phyloP scores from a whole-genome alignment of 2,888 invertebrate species.

The Agrochola macilenta region DNA sequence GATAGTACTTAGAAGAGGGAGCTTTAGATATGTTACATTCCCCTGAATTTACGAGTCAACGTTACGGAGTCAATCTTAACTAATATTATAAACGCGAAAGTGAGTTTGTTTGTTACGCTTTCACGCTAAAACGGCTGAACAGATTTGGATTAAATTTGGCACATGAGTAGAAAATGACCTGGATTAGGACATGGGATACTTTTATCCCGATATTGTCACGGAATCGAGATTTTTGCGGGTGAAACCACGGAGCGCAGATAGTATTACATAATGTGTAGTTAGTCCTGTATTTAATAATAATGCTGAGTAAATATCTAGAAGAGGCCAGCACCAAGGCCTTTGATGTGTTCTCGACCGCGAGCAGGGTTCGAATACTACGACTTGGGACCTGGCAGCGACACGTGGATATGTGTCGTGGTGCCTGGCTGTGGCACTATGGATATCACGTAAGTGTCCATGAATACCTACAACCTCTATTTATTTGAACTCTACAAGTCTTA shows the following conservation, averaged over 20 bases:
- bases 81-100: too few species aligned
- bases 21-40: neutral
- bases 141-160: too few species aligned
- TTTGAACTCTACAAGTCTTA: neutral
- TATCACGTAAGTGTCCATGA: slow-evolving; percentile 70
- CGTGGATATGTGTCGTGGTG: slow-evolving; percentile 82
- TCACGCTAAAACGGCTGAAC: too few species aligned
- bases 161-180: too few species aligned
- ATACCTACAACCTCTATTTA: too few species aligned
- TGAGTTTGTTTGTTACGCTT: too few species aligned
- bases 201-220: too few species aligned
- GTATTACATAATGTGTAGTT: neutral
- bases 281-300: neutral
- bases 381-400: slow-evolving; percentile 77
- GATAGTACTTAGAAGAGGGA: neutral
- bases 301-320: slow-evolving; percentile 65
- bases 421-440: slow-evolving; percentile 80
- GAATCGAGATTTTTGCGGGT: too few species aligned
- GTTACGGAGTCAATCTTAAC: neutral
- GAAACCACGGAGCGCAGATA: too few species aligned
- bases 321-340: slow-evolving; percentile 56
- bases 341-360: slow-evolving; percentile 69
- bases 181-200: too few species aligned
- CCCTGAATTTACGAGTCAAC: neutral
- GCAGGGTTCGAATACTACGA: slow-evolving; percentile 79